phyloP scores from a whole-genome alignment of 2,888 invertebrate genomes.

The Drosophila crucigera region DNA sequence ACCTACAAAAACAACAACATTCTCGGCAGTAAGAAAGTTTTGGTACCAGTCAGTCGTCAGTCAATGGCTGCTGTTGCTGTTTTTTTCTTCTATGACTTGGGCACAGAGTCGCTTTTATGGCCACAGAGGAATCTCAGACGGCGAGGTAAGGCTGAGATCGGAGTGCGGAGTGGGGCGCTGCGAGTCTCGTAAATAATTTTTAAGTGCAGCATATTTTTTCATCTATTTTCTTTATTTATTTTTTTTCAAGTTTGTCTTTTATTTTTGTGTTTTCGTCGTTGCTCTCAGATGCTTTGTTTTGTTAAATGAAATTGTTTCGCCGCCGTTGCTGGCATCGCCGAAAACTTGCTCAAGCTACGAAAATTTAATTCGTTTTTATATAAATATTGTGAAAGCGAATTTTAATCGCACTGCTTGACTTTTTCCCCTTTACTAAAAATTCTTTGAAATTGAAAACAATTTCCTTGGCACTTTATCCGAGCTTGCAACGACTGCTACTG shows the following conservation, averaged over 20 bases:
- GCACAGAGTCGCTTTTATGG: slow-evolving; percentile 58
- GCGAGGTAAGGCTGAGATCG: not conserved
- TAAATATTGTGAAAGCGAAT: slow-evolving; percentile 79
- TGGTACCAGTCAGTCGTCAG: slow-evolving; percentile 62
- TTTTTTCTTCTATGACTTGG: slow-evolving; percentile 16
- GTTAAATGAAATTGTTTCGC: slow-evolving; percentile 76
- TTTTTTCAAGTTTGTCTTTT: slow-evolving; percentile 14
- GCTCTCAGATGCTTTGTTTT: slow-evolving; percentile 62
- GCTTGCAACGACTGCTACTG: slow-evolving; percentile 30
- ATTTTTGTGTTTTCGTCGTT: slow-evolving; percentile 26
- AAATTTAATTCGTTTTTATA: slow-evolving; percentile 78
- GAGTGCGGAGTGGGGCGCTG: not conserved
- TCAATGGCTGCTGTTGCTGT: slow-evolving; percentile 54
- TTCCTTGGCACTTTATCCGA: slow-evolving; percentile 67
- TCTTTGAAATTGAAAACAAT: slow-evolving; percentile 77
- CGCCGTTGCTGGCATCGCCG: slow-evolving; percentile 33
- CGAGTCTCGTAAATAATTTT: slow-evolving; percentile 72
- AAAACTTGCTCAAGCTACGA: slow-evolving; percentile 68
- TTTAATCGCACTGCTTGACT: slow-evolving; percentile 68
- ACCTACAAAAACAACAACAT: slow-evolving; percentile 53
- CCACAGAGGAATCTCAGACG: slow-evolving; percentile 52
- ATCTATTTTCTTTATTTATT: slow-evolving; percentile 45
- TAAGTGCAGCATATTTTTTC: slow-evolving; percentile 71
- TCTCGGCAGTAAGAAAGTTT: slow-evolving; percentile 45
- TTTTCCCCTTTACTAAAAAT: slow-evolving; percentile 57